Conservation (phyloP, 2,888 invertebrate genomes). For the Agapetus fuscipes region DNA sequence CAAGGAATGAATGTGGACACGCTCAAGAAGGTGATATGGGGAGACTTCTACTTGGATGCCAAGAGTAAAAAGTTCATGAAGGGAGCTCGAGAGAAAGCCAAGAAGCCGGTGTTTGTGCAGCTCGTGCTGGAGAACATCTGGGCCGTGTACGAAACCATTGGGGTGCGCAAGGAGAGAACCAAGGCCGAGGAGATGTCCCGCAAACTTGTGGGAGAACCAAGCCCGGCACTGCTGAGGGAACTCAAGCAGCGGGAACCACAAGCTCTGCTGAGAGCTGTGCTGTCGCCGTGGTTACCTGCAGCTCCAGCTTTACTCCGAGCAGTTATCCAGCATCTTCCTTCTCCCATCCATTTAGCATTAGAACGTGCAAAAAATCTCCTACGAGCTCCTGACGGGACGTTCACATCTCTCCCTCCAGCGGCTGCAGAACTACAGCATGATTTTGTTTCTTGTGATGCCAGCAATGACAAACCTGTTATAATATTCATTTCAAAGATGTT, state of each 20-base stretch:
- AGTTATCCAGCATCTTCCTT: conserved; percentile 72
- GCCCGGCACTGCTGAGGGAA: conserved; percentile 60
- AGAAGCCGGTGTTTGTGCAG: conserved; percentile 88
- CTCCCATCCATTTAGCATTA: conserved; percentile 63
- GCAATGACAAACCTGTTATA: conserved; percentile 54
- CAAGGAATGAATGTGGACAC: conserved; percentile 60
- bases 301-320: conserved; percentile 72
- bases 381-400: conserved; percentile 58
- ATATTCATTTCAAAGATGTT: conserved; percentile 88
- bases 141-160: conserved; percentile 78
- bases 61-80: conserved; percentile 76
- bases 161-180: conserved; percentile 63
- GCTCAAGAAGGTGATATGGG: conserved; percentile 80
- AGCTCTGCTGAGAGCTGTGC: conserved; percentile 69
- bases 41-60: conserved; percentile 80
- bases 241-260: conserved; percentile 67
- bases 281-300: conserved; percentile 85
- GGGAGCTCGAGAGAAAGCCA: conserved; percentile 87
- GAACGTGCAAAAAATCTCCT: conserved; percentile 78
- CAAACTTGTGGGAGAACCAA: conserved; percentile 66
- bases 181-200: conserved; percentile 61
- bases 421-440: conserved; percentile 62
- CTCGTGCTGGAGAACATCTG: conserved; percentile 86
- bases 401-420: conserved; percentile 55
- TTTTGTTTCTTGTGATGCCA: conserved; percentile 58